Percentiles rank a stretch among this genome's conserved stretches.
Conservation (phyloP, 2,888 invertebrate species). For the Parasteatoda lunata region DNA sequence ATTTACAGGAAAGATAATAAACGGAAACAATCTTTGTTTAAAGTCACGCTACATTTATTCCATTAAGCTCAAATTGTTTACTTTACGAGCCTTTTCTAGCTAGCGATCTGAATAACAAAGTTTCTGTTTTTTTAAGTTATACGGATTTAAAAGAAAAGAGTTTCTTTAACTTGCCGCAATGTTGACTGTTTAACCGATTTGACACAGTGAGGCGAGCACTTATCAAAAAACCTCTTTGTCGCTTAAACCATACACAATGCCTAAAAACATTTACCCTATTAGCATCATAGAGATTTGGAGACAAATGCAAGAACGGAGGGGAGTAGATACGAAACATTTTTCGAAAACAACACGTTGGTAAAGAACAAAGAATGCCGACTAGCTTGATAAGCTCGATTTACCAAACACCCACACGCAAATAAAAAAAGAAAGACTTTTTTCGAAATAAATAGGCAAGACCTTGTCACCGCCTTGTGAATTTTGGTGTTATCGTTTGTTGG, state of each 20-base stretch:
- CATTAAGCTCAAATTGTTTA: too few relatives aligned
- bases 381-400: conserved; percentile 57
- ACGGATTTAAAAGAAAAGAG: background rate
- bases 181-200: background rate
- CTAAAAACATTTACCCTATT: conserved; percentile 42
- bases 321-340: background rate
- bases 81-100: too few relatives aligned
- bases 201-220: background rate
- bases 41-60: too few relatives aligned
- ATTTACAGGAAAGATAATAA: too few relatives aligned
- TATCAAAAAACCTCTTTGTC: conserved; percentile 1
- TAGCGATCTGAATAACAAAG: too few relatives aligned
- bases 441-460: conserved; percentile 27
- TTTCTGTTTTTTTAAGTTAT: too few relatives aligned
- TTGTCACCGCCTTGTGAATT: conserved; percentile 57
- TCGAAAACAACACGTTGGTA: background rate
- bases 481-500: conserved; percentile 49
- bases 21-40: too few relatives aligned
- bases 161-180: background rate
- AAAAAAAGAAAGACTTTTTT: conserved; percentile 14
- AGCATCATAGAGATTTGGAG: conserved; percentile 19
- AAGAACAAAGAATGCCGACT: conserved; percentile 54
- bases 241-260: conserved; percentile 20
- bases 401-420: conserved; percentile 63
- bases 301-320: background rate